Evolutionary conservation across 2,797 vertebrate genomes (phyloP).

Genomic region (Squalus acanthias): DNA sequence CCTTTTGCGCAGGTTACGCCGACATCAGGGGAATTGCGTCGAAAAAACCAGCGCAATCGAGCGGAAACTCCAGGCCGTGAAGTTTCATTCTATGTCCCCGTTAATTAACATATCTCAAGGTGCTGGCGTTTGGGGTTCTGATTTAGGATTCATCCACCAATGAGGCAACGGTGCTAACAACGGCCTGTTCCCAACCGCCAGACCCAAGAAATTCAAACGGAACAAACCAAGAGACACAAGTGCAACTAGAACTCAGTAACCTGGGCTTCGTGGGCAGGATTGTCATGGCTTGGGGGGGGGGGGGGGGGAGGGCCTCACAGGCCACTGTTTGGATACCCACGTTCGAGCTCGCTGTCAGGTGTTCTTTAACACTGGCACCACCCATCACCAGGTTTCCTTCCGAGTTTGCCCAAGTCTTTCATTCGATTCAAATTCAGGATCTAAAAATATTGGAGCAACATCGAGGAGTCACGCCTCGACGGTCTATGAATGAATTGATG

Average conservation of each 20-base stretch:
- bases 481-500: not conserved
- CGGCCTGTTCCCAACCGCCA: not conserved
- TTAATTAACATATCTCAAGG: not conserved
- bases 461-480: no score
- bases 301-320: no score
- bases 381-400: not conserved
- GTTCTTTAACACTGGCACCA: not conserved
- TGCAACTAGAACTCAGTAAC: not conserved
- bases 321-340: no score
- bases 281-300: no score
- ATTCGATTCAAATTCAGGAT: not conserved
- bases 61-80: not conserved
- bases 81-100: not conserved
- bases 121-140: not conserved
- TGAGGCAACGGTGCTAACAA: not conserved
- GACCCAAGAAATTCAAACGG: not conserved
- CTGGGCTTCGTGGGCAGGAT: not conserved
- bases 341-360: not conserved
- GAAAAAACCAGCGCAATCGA: not conserved
- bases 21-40: no score
- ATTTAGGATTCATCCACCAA: not conserved
- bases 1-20: no score
- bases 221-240: not conserved
- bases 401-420: not conserved
- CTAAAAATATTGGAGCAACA: not conserved